Evolutionary conservation across 2,797 vertebrate genomes (phyloP).

Genomic region (Todus mexicanus): DNA sequence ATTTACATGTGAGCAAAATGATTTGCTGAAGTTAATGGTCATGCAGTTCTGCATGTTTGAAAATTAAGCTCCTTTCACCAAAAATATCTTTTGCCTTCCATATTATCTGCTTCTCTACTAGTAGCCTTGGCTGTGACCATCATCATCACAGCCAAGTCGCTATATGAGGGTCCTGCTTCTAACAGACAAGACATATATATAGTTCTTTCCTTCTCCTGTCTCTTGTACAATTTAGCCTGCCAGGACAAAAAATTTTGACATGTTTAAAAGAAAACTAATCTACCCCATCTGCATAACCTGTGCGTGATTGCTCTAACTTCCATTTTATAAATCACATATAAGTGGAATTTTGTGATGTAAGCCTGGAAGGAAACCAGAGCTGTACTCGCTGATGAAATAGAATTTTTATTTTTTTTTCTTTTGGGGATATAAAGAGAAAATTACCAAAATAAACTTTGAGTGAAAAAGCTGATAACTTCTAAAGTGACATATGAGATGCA

Average conservation of each 20-base stretch:
- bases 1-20: constrained; percentile 60
- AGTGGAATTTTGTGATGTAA: background rate
- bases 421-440: constrained; percentile 2
- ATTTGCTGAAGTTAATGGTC: constrained; percentile 41
- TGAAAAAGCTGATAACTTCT: background rate
- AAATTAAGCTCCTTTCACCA: constrained; percentile 2
- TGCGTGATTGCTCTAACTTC: background rate
- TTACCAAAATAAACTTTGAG: constrained; percentile 1
- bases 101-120: background rate
- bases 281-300: background rate
- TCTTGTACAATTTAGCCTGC: background rate
- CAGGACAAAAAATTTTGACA: background rate
- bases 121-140: background rate
- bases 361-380: constrained; percentile 1
- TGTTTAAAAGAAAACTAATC: constrained; percentile 1
- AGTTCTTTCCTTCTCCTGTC: background rate
- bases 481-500: background rate
- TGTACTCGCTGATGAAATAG: background rate
- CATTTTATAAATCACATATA: background rate
- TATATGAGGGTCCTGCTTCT: background rate
- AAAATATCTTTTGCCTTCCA: background rate
- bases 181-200: background rate
- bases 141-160: background rate
- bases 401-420: background rate
- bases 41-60: constrained; percentile 23